A percentile compares a stretch with the other conserved stretches of the same genome.
These are phyloP conservation scores for Hyles euphorbiae DNA, from an alignment of 1,140 invertebrate genomes.

Conservation along the genomic window DNA sequence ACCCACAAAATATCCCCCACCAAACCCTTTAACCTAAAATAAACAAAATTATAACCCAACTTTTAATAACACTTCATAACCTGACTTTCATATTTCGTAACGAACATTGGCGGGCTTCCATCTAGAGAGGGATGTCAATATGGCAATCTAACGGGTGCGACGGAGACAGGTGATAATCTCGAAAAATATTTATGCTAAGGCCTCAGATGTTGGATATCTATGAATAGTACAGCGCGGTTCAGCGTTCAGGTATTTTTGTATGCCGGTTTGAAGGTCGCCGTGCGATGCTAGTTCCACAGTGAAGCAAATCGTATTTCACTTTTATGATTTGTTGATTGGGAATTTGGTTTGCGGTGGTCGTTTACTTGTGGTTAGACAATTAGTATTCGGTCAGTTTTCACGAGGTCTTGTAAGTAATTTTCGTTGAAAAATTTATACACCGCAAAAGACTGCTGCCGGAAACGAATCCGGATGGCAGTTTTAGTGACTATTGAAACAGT, in stretches of 20 bases:
- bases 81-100: slow-evolving; percentile 50
- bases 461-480: too few relatives aligned
- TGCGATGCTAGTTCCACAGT: background rate
- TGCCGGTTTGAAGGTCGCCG: slow-evolving; percentile 31
- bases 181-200: slow-evolving; percentile 56
- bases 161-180: slow-evolving; percentile 39
- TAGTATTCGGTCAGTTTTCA: too few relatives aligned
- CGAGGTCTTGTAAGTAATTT: too few relatives aligned
- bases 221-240: slow-evolving; percentile 36
- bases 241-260: slow-evolving; percentile 33
- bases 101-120: slow-evolving; percentile 33
- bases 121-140: slow-evolving; percentile 31
- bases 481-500: too few relatives aligned
- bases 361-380: too few relatives aligned
- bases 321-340: too few relatives aligned
- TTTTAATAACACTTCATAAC: slow-evolving; percentile 37
- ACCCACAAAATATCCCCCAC: too few relatives aligned
- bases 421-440: too few relatives aligned
- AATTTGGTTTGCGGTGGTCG: too few relatives aligned
- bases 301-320: too few relatives aligned
- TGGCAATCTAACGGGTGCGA: slow-evolving; percentile 28
- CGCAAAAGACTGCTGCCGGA: too few relatives aligned
- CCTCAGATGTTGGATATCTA: slow-evolving; percentile 38
- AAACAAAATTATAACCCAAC: slow-evolving; percentile 13
- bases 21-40: too few relatives aligned